Evolutionary conservation across 2,888 invertebrate genomes (phyloP), one percentile per base, ranked within the genome.

Genomic region (Eupithecia subfuscata): DNA sequence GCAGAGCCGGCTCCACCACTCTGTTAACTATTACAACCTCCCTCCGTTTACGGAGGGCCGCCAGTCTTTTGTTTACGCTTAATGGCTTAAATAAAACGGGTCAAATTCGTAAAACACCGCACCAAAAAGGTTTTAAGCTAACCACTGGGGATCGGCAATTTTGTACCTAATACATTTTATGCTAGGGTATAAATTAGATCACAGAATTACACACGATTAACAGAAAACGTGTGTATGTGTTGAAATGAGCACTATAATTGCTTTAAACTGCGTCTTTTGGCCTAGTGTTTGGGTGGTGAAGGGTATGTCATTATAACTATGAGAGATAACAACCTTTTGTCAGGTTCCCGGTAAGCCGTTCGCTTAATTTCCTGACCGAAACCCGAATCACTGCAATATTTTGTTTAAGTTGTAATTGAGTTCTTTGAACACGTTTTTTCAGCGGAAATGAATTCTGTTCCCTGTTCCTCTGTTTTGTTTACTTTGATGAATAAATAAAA

Each of bases 41-140:
- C 89, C 90, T 89, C 87, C 89, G 90, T 87, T 91, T 89, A 90
- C 91, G 84, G 87, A 88, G 89, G 87, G 87, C 89, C 86, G 87
- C 89, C 88, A 91, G 89, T 92, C 93, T 93, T 93, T 94, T 94
- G 92, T 93, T 92, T 92, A 91, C 92, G 92, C 89, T 90, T 93
- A 94, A 94, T 93, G 92, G 91, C 92, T 92, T 91, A 92, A 93
- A 93, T 92, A 92, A 93, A 94, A 94, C 91, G 92, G 93, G 91
- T 90, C 92, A 91, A 92, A 93, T 93, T 92, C 91, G 89, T 89
- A 90, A 90, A 92, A 91, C 91, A 90, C 84, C 84, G 82, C 84
- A 84, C 86, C 82, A 82, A 89, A 92, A 92, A 91, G 88, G 90
- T 87, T 91, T 89, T 87, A 90, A 90, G 89, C 87, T 86, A 86